A percentile compares a stretch with the other conserved stretches of the same genome.
Conservation (phyloP, 1,140 invertebrate genomes). For the Hydropsyche tenuis region DNA sequence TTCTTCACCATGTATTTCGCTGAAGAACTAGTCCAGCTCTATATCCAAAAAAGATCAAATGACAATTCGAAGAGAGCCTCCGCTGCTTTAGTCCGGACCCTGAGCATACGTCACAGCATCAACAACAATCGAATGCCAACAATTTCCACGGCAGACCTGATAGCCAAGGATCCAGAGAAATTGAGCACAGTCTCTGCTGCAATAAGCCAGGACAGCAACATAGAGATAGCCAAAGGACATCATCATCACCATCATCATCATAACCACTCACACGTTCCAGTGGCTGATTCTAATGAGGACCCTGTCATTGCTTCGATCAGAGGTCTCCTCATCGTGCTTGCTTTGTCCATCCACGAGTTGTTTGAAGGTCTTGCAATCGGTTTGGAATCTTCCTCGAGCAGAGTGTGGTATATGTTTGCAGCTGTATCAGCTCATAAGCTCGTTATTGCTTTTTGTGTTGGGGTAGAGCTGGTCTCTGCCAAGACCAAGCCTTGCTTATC, state of each 20-base stretch:
- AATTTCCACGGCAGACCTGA: constrained; percentile 59
- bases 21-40: constrained; percentile 80
- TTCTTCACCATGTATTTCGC: constrained; percentile 88
- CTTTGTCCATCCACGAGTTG: constrained; percentile 87
- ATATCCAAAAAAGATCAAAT: constrained; percentile 61
- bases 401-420: constrained; percentile 83
- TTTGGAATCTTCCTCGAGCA: constrained; percentile 70
- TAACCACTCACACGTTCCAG: constrained; percentile 60
- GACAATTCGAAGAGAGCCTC: constrained; percentile 57
- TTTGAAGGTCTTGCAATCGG: constrained; percentile 93
- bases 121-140: constrained; percentile 52
- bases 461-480: constrained; percentile 76
- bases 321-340: constrained; percentile 81
- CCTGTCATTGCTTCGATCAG: constrained; percentile 72
- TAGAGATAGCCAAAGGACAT: too few relatives aligned
- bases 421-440: constrained; percentile 89
- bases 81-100: constrained; percentile 56
- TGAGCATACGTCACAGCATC: constrained; percentile 55
- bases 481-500: constrained; percentile 68
- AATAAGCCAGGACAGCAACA: constrained; percentile 50
- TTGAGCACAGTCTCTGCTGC: constrained; percentile 12
- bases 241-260: constrained; percentile 55
- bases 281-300: constrained; percentile 59
- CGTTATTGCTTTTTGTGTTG: constrained; percentile 87
- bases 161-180: constrained; percentile 53